phyloP scores from a whole-genome alignment of 2,888 invertebrate species.

The Macropis europaea region DNA sequence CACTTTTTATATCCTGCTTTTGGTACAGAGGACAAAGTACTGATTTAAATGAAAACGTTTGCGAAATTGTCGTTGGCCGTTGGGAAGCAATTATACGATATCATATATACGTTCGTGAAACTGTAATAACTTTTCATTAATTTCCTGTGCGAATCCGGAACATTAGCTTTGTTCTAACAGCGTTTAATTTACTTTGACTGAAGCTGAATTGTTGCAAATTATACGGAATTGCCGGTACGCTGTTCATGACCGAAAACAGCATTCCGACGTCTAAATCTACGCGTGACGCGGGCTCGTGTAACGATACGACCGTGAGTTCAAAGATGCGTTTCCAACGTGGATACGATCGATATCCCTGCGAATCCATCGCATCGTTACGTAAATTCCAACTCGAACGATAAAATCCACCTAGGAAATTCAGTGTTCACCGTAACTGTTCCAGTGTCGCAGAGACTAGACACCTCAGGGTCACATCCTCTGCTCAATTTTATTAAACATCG shows the following conservation, averaged over 20 bases:
- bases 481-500: too few species aligned
- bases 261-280: slow-evolving; percentile 26
- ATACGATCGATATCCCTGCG: slow-evolving; percentile 25
- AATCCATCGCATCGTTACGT: slow-evolving; percentile 1
- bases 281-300: neutral
- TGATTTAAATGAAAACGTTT: too few species aligned
- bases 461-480: too few species aligned
- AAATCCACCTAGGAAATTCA: too few species aligned
- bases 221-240: slow-evolving; percentile 14
- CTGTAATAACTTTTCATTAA: too few species aligned
- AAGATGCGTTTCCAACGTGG: slow-evolving; percentile 29
- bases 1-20: too few species aligned
- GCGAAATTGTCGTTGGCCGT: too few species aligned
- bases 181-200: slow-evolving; percentile 38
- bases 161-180: slow-evolving; percentile 32
- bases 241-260: slow-evolving; percentile 1
- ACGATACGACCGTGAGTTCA: neutral
- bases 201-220: slow-evolving; percentile 32
- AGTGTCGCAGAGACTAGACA: too few species aligned
- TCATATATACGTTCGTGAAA: too few species aligned
- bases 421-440: too few species aligned
- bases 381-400: slow-evolving; percentile 26
- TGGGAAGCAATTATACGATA: too few species aligned
- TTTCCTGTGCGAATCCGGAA: neutral
- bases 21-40: too few species aligned